Evolutionary conservation across 1,140 invertebrate species (phyloP), one percentile per base, ranked within the genome.

Genomic region (Papilio polytes): DNA sequence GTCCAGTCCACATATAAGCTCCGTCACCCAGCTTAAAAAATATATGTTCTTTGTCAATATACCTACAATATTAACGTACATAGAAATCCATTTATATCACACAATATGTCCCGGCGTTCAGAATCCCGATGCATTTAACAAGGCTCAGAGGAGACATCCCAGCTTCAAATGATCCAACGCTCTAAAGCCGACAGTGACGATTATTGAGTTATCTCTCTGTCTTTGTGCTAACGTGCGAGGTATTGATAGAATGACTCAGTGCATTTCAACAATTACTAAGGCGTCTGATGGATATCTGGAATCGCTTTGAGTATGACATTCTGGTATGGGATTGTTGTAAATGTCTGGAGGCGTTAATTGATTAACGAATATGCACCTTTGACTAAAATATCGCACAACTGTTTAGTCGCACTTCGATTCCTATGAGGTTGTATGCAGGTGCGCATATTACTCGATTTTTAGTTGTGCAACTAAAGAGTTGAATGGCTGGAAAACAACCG

Each of bases 181-280:
- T 8, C 18, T 41, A 2, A 46, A n/a, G n/a, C 36, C 73, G 41
- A 41, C 36, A 10, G 6, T 53, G 44, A 51, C 26, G 46, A 48
- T 51, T 53, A 51, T 53, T 31, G 74, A 51, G 74, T 51, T 76
- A 51, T 22, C n/a, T 26, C 41, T 48, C 22, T 51, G 74, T 6
- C 44, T 76, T 48, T 76, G 44, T 26, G 41, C 26, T 6, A 51
- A 76, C 20, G 44, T 46, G 74, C 44, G 15, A 18, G n/a, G 13
- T 51, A 53, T 76, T 53, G 44, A 53, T 53, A 48, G 22, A n/a
- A 76, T 76, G 51, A 76, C 46, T 76, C 51, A 13, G 26, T 31
- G 44, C 74, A 48, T 76, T 51, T 53, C 1, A 9, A 13, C 13
- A 22, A 22, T 76, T 15, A 70, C 22, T 36, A 31, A 70, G 12